phyloP scores from a whole-genome alignment of 2,113 vertebrate species.

The Theristicus caerulescens region DNA sequence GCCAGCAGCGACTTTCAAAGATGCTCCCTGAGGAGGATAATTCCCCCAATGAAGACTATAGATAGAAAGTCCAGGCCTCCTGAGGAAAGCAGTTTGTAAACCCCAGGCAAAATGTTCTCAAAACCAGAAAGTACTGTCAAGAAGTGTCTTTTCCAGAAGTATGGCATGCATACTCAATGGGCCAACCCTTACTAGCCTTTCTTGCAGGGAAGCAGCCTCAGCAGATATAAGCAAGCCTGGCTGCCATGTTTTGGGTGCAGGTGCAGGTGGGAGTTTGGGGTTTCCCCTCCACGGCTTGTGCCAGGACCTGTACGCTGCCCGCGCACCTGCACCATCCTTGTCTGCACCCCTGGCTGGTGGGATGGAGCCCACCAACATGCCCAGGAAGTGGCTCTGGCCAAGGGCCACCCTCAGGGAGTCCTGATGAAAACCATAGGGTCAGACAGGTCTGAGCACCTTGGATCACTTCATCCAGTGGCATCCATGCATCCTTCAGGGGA shows the following conservation, averaged over 20 bases:
- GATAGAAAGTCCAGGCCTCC: not conserved
- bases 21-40: not conserved
- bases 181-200: not conserved
- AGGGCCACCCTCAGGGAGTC: too few species aligned
- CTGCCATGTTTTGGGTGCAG: accelerated
- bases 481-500: not conserved
- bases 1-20: not conserved
- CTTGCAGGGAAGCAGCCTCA: not conserved
- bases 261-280: too few species aligned
- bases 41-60: not conserved
- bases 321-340: accelerated
- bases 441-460: not conserved
- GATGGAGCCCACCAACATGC: not conserved
- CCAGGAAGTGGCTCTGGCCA: not conserved
- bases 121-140: not conserved
- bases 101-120: not conserved
- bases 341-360: accelerated
- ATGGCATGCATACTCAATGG: accelerated
- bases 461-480: not conserved
- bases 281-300: accelerated
- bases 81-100: not conserved
- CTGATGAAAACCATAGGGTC: not conserved
- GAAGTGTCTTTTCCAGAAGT: not conserved
- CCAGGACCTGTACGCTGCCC: accelerated
- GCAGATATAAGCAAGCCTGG: accelerated